These are phyloP conservation scores for Phthorimaea operculella DNA, from an alignment of 1,140 invertebrate species.

Conservation along the genomic window DNA sequence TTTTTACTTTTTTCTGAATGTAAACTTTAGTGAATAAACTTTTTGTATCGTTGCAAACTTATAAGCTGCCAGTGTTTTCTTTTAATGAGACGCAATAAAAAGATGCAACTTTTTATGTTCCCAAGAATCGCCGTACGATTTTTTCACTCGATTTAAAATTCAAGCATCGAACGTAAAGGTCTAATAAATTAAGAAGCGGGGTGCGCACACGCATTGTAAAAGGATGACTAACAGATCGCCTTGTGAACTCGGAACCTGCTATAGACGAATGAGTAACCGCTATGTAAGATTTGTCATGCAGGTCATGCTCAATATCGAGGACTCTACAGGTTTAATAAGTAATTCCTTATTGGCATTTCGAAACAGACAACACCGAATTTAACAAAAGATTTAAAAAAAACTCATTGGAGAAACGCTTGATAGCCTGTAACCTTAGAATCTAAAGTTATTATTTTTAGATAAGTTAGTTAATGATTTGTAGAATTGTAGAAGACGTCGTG, in stretches of 20 bases:
- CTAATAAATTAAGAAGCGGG: conserved; percentile 35
- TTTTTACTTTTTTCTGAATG: no score
- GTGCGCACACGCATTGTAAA: conserved; percentile 45
- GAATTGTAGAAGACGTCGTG: no score
- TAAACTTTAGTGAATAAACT: no score
- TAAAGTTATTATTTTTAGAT: no score
- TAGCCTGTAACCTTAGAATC: no score
- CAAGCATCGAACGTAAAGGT: not conserved
- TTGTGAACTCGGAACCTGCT: not conserved
- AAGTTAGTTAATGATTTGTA: no score
- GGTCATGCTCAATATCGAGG: no score
- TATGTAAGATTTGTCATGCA: not conserved
- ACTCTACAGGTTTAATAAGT: no score
- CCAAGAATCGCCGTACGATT: conserved; percentile 2
- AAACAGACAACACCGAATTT: no score
- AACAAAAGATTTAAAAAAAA: no score
- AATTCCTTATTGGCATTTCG: no score
- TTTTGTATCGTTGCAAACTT: not conserved
- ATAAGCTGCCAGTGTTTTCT: not conserved
- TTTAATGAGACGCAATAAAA: not conserved
- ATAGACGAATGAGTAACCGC: not conserved
- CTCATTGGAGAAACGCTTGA: no score
- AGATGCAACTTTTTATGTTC: not conserved
- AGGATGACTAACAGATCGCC: conserved; percentile 41
- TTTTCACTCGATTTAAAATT: conserved; percentile 3